Evolutionary conservation across 2,797 vertebrate genomes (phyloP).

Genomic region (Balearica regulorum): DNA sequence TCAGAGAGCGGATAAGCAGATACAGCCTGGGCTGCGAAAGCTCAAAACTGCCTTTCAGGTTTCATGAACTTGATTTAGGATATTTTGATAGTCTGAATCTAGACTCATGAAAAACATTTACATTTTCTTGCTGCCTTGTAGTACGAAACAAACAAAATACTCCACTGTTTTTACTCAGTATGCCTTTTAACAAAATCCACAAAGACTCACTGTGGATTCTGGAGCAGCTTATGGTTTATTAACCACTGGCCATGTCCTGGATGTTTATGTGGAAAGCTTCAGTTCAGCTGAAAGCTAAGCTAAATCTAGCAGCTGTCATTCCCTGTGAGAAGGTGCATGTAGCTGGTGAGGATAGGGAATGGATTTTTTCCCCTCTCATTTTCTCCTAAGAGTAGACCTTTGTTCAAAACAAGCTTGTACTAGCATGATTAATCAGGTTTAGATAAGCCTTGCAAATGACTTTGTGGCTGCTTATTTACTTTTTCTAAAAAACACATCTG

Average conservation of each 20-base stretch:
- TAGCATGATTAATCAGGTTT: not conserved
- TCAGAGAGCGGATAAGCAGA: slow-evolving; percentile 32
- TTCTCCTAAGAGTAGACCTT: not conserved
- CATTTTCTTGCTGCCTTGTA: slow-evolving; percentile 10
- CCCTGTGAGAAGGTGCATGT: not conserved
- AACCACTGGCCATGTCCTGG: slow-evolving; percentile 14
- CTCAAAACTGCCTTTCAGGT: slow-evolving; percentile 61
- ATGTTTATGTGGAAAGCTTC: slow-evolving; percentile 39
- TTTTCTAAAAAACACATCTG: not conserved
- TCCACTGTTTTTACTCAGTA: slow-evolving; percentile 36
- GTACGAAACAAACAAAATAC: slow-evolving; percentile 18
- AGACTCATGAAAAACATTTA: slow-evolving; percentile 62
- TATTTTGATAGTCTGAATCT: slow-evolving; percentile 65
- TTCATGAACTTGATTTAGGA: slow-evolving; percentile 59
- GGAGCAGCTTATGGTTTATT: slow-evolving; percentile 39
- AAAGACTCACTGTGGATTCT: slow-evolving; percentile 48
- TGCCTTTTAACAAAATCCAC: slow-evolving; percentile 47
- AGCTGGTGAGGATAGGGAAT: not conserved
- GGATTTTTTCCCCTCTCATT: not conserved
- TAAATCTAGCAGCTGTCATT: not conserved
- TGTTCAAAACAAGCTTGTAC: slow-evolving; percentile 7
- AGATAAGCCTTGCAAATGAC: slow-evolving; percentile 14
- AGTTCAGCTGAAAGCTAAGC: not conserved
- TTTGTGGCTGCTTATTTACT: slow-evolving; percentile 7
- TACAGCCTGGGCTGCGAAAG: not conserved